Conservation (phyloP, 2,888 invertebrate species). For the Ophioninae sp. region DNA sequence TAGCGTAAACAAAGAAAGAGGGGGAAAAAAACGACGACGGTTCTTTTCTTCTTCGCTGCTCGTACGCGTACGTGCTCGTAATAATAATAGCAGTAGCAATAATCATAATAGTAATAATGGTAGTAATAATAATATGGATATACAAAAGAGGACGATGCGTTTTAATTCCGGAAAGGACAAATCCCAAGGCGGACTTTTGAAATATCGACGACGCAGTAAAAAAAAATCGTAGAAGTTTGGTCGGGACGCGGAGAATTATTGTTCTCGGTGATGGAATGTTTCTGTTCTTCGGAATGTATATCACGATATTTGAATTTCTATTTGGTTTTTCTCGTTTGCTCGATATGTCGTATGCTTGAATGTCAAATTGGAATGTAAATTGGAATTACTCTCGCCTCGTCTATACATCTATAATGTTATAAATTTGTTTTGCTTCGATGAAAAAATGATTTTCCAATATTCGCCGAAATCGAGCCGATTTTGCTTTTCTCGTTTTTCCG, state of each 20-base stretch:
- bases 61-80: constrained; percentile 32
- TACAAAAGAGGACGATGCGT: constrained; percentile 52
- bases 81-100: constrained; percentile 2
- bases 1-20: constrained; percentile 52
- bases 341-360: constrained; percentile 7
- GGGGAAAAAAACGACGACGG: constrained; percentile 11
- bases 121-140: constrained; percentile 56
- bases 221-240: constrained; percentile 49
- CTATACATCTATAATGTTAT: neutral
- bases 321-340: constrained; percentile 12
- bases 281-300: neutral
- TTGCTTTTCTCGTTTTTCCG: constrained; percentile 6
- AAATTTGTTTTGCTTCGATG: neutral
- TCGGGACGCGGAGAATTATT: constrained; percentile 34
- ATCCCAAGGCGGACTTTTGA: constrained; percentile 51
- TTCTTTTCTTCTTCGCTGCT: constrained; percentile 8
- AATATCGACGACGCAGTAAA: constrained; percentile 32
- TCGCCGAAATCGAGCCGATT: neutral
- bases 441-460: neutral
- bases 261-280: neutral
- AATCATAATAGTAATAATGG: constrained; percentile 37
- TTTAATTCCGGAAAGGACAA: neutral
- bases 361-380: constrained; percentile 30
- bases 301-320: neutral
- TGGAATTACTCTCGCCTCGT: constrained; percentile 11